Base-by-base conservation (phyloP, 53 echinoderm and acorn worm genomes). In the Astropecten irregularis region DNA sequence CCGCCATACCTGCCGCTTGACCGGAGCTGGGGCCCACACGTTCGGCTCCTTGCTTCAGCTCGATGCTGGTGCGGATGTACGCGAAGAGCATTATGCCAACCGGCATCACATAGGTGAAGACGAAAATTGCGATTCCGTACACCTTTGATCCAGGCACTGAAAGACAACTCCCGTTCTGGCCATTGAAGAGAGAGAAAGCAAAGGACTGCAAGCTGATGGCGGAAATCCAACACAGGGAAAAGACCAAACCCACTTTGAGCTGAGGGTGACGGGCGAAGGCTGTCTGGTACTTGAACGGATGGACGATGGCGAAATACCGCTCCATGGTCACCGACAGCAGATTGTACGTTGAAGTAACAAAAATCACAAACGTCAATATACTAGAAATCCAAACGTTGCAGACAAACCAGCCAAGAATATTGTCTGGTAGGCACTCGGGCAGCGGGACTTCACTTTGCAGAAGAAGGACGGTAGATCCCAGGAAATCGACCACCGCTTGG, bases 401-500 rank as follows among this genome's bases (percentile, higher is more conserved):
- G 6, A 42, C 6, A 11, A 42, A 42, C 42, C 42, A 42, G 42
- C 42, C 42, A 2, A 14, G 83, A 69, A 8, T 60, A 56, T 4
- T 71, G 86, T 40, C 60, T 85, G 49, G 67, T 69, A 77, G 88
- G 85, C 16, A 85, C 36, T 0, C 64, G 36, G 9, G 86, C 83
- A 5, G 83, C 84, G 40, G 85, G 53, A 68, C 29, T 31, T 63
- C 63, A 63, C 33, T 63, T 27, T 32, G 18, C 7, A 63, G 33
- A n/a, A 71, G 6, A n/a, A 32, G 48, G 49, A 71, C 89, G 92
- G 23, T 88, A 65, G 61, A 92, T 5, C 91, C 89, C 40, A 88
- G 66, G 38, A 88, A 70, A 70, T 94, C 94, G 3, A 91, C 72
- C 25, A 83, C 88, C 0, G 94, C 94, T 40, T 95, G 95, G 29